Conservation (phyloP, 1,140 invertebrate species). For the Eriosoma lanigerum region DNA sequence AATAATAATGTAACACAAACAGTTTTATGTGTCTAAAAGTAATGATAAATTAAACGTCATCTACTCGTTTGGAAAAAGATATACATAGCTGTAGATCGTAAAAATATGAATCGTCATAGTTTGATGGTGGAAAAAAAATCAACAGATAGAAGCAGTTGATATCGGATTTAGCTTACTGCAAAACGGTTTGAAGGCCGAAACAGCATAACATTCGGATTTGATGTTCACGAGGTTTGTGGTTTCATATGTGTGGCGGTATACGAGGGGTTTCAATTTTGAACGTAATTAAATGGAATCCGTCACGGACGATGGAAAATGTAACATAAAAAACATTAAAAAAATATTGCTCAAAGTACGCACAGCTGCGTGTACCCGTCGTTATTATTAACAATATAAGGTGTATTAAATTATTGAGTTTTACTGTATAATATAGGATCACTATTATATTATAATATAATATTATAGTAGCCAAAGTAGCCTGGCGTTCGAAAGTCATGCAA, state of each 20-base stretch:
- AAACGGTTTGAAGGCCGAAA: neutral
- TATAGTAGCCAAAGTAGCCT: no score
- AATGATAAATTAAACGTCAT: neutral
- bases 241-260: neutral
- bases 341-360: neutral
- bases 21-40: neutral
- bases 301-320: conserved; percentile 4
- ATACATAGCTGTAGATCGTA: no score
- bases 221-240: neutral
- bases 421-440: no score
- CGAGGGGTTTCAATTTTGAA: neutral
- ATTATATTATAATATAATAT: no score
- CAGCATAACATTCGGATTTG: neutral
- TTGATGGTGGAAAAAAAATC: neutral
- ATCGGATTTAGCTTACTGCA: neutral
- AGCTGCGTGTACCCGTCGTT: neutral
- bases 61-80: no score
- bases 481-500: no score
- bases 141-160: neutral
- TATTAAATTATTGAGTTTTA: no score
- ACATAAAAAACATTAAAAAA: neutral
- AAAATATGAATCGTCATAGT: neutral
- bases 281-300: conserved; percentile 29
- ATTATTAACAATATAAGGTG: no score
- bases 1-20: neutral